Evolutionary conservation across 2,797 vertebrate genomes (phyloP), one percentile per base, ranked within the genome.

Genomic region (Onychomys arenicola): DNA sequence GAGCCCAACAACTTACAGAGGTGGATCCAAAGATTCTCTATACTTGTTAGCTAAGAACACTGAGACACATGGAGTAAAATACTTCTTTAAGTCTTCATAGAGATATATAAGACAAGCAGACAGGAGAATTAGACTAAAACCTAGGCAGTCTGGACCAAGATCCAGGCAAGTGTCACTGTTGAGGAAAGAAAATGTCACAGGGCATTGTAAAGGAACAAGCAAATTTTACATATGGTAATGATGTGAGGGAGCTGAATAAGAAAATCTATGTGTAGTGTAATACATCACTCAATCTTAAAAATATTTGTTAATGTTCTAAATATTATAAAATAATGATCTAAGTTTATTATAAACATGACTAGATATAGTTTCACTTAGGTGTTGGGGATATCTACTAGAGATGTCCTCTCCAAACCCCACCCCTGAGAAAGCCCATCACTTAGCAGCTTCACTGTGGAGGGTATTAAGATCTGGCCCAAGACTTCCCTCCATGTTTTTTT

Each of bases 281-380:
- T n/a, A 61, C 43, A 78, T 2, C 82, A 69, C 46, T 73, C 40
- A n/a, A 5, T 85, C 93, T 92, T 69, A 23, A 91, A 92, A 91
- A 77, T 25, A 34, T 65, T 69, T 61, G 13, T 52, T 95, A 25
- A 55, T 86, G 17, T 8, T 34, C 13, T 84, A 61, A 61, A 37
- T 83, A 55, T 17, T 55, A 40, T 76, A 69, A 95, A 77, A 59
- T 25, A 61, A 34, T 57, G 82, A 65, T 67, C 34, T 21, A 75
- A 86, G 52, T 90, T 84, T 76, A 81, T 63, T n/a, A 25, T 75
- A 46, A 81, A 37, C 7, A 11, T 12, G 55, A 46, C 6, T 14
- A 29, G 29, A 46, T 55, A 43, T 32, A 61, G 29, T 52, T 25
- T 76, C 37, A 76, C 29, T 14, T 52, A 52, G 52, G 13, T 52